Evolutionary conservation across 2,888 invertebrate genomes (phyloP), one percentile per base, ranked within the genome.

Genomic region (Lissonota sp.): DNA sequence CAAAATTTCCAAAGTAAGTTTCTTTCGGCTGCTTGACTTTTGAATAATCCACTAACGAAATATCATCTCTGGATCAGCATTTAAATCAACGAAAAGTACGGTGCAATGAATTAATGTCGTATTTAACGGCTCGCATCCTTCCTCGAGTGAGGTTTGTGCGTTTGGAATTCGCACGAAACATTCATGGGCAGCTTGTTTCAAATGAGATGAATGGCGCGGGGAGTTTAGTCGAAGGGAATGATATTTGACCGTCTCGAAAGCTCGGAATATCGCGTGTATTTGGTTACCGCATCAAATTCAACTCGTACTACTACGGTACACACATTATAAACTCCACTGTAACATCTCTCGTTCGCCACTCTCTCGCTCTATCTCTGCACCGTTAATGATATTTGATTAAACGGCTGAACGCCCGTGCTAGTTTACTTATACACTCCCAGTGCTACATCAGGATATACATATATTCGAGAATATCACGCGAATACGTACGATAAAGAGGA

Each of bases 321-420:
- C 73, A 70, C 66, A 78, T 57, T 74, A 70, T 71, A 78, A 81
- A 74, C 64, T 81, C 75, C 37, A 6, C 64, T 12, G 6, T 49
- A 44, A 55, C 62, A 42, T 73, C 73, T 46, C 66, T 71, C 81
- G 53, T 66, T 73, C 62, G n/a, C n/a, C n/a, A 46, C 70, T 37
- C 39, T 57, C 26, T 63, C 70, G 44, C 62, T 57, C 64, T 58
- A 26, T 70, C 76, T 69, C 69, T 55, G 44, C 39, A 4, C 69
- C 51, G 67, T 79, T 82, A 82, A 82, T 79, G 82, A 82, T 82
- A 82, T 82, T 82, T 82, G 82, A 82, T 82, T 75, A 82, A 82
- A 71, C 75, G 75, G 79, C 71, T 79, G 82, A 82, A 79, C 82
- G 75, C 78, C 60, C 67, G 63, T 79, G 71, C 74, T 40, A 73